Conservation (phyloP, 2,888 invertebrate genomes). For the Drosophila infuscata region DNA sequence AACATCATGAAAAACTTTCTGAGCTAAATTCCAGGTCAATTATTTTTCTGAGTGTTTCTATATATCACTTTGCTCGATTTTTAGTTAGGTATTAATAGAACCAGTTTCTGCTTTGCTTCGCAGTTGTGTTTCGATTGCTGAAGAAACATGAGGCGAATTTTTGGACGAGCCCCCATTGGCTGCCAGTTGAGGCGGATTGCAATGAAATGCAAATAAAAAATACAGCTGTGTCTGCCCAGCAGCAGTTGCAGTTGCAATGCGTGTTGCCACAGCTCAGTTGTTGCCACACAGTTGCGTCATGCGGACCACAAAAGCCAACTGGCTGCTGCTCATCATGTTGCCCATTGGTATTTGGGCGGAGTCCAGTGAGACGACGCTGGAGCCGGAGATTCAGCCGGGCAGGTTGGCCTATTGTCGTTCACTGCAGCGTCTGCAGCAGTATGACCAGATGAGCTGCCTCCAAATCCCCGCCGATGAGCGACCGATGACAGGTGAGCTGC, state of each 20-base stretch:
- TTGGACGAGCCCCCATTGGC: not conserved
- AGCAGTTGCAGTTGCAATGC: not conserved
- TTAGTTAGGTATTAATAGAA: not conserved
- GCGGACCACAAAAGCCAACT: slow-evolving; percentile 14
- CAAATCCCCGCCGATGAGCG: slow-evolving; percentile 43
- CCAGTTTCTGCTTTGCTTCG: not conserved
- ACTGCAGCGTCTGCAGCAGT: slow-evolving; percentile 38
- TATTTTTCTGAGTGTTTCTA: not conserved
- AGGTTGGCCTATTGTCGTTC: slow-evolving; percentile 60
- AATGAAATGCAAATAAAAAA: slow-evolving; percentile 16
- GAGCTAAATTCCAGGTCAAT: not conserved
- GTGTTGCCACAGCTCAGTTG: slow-evolving; percentile 25
- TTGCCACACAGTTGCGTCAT: slow-evolving; percentile 23
- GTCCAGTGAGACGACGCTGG: slow-evolving; percentile 26
- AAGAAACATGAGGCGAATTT: not conserved
- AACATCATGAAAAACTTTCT: not conserved
- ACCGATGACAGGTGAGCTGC: slow-evolving; percentile 45
- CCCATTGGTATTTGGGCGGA: slow-evolving; percentile 8
- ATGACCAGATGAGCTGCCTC: slow-evolving; percentile 33
- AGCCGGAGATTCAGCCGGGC: slow-evolving; percentile 38
- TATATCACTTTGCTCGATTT: not conserved
- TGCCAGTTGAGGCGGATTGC: not conserved
- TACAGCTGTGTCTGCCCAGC: not conserved
- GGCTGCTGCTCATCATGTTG: slow-evolving; percentile 32
- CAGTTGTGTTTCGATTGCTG: not conserved